A percentile compares a stretch with the other conserved stretches of the same genome.
Conservation (phyloP, 2,888 invertebrate species). For the Cephus rjabovi region DNA sequence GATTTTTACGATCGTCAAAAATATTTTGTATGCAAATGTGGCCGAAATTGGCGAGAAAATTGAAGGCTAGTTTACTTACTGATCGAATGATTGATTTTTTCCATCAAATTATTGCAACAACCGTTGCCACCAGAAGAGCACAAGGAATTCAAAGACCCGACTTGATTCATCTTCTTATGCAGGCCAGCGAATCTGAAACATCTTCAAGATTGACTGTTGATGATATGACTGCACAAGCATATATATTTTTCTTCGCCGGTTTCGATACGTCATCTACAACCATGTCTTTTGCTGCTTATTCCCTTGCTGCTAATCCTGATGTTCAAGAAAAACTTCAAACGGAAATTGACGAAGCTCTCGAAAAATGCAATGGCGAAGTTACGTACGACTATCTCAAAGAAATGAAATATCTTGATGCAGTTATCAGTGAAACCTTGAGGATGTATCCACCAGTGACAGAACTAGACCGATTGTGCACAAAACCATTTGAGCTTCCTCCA, state of each 20-base stretch:
- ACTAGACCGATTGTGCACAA: slow-evolving; percentile 53
- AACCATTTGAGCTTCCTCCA: slow-evolving; percentile 57
- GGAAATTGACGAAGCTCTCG: slow-evolving; percentile 53
- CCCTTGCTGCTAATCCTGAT: slow-evolving; percentile 44
- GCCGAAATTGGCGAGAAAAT: slow-evolving; percentile 35
- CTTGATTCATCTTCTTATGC: slow-evolving; percentile 55
- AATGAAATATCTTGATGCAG: slow-evolving; percentile 71
- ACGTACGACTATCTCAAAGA: slow-evolving; percentile 66
- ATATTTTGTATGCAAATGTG: slow-evolving; percentile 30
- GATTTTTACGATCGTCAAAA: slow-evolving; percentile 18
- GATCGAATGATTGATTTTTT: slow-evolving; percentile 33
- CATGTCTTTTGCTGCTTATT: slow-evolving; percentile 49
- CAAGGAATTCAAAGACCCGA: slow-evolving; percentile 45
- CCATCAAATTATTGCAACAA: slow-evolving; percentile 28
- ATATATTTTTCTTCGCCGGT: slow-evolving; percentile 57
- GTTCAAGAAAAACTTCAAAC: slow-evolving; percentile 46
- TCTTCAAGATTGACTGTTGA: slow-evolving; percentile 39
- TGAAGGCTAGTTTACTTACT: slow-evolving; percentile 25
- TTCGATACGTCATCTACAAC: slow-evolving; percentile 51
- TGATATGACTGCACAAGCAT: slow-evolving; percentile 68
- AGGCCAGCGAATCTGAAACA: slow-evolving; percentile 30
- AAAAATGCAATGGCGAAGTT: slow-evolving; percentile 45
- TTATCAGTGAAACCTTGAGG: slow-evolving; percentile 60
- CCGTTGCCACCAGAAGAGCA: slow-evolving; percentile 39
- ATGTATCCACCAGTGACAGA: slow-evolving; percentile 45